Percentiles rank a stretch among this genome's conserved stretches.
These are phyloP conservation scores for Pangasius krempfi DNA, from an alignment of 2,797 vertebrate genomes.

Conservation along the genomic window DNA sequence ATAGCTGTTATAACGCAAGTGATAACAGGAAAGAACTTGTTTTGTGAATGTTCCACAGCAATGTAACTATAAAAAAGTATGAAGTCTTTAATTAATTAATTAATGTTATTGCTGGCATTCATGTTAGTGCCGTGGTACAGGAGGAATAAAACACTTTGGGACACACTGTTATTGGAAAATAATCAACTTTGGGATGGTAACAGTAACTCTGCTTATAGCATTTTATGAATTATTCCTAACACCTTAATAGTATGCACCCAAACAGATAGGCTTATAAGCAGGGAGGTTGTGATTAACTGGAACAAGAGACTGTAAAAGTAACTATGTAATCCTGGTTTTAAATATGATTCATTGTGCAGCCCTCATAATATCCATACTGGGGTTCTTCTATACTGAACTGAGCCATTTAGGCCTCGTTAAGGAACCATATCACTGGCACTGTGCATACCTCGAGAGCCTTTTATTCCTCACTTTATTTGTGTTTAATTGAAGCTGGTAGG, in stretches of 20 bases:
- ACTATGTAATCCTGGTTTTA: no score
- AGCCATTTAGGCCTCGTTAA: conserved; percentile 74
- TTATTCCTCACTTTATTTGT: conserved; percentile 66
- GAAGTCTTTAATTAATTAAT: background rate
- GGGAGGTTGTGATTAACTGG: background rate
- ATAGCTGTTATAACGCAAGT: background rate
- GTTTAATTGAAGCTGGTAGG: conserved; percentile 74
- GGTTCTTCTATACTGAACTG: conserved; percentile 62
- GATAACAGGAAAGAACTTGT: background rate
- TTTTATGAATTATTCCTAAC: background rate
- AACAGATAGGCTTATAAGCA: background rate
- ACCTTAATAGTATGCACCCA: background rate
- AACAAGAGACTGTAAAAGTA: no score
- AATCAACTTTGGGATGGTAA: background rate
- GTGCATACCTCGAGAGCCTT: conserved; percentile 68
- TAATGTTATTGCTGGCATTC: background rate
- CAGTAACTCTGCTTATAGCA: background rate
- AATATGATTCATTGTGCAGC: background rate
- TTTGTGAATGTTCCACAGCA: background rate
- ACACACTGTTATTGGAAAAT: background rate
- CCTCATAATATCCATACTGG: conserved; percentile 66
- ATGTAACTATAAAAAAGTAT: background rate
- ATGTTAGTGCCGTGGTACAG: background rate
- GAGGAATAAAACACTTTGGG: background rate
- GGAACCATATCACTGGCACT: conserved; percentile 60